Conservation (phyloP, 2,113 vertebrate genomes). For the Takifugu flavidus region DNA sequence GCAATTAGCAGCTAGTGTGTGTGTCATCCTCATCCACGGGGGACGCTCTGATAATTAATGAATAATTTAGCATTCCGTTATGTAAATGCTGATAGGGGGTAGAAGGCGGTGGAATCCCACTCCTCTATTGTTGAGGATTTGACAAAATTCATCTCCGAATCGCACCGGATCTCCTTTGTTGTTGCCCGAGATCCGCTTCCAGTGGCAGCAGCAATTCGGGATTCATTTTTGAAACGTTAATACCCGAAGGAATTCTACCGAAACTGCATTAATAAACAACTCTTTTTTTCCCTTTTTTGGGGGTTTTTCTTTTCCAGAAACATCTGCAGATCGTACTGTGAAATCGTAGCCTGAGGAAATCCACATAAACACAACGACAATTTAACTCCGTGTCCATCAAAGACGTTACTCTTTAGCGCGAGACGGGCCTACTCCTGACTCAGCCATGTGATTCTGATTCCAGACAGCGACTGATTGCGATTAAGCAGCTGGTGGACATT, state of each 20-base stretch:
- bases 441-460: constrained; percentile 27
- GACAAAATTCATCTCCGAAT: constrained; percentile 45
- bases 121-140: constrained; percentile 60
- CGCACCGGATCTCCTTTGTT: constrained; percentile 38
- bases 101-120: constrained; percentile 56
- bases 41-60: constrained; percentile 75
- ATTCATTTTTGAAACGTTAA: too few species aligned
- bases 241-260: too few species aligned
- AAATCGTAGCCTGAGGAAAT: constrained; percentile 25
- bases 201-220: too few species aligned
- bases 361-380: constrained; percentile 55
- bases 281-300: too few species aligned
- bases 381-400: constrained; percentile 77
- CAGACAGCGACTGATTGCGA: constrained; percentile 44
- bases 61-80: constrained; percentile 76
- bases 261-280: too few species aligned
- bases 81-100: constrained; percentile 72
- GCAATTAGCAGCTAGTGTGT: constrained; percentile 78
- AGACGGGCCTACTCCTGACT: constrained; percentile 8
- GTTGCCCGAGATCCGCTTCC: constrained; percentile 75
- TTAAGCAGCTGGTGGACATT: constrained; percentile 57
- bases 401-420: constrained; percentile 25
- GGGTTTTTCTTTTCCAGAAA: constrained; percentile 44
- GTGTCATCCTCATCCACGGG: constrained; percentile 67
- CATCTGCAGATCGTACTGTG: constrained; percentile 50